Conservation (phyloP, 2,797 vertebrate genomes). For the Anguilla megastoma region DNA sequence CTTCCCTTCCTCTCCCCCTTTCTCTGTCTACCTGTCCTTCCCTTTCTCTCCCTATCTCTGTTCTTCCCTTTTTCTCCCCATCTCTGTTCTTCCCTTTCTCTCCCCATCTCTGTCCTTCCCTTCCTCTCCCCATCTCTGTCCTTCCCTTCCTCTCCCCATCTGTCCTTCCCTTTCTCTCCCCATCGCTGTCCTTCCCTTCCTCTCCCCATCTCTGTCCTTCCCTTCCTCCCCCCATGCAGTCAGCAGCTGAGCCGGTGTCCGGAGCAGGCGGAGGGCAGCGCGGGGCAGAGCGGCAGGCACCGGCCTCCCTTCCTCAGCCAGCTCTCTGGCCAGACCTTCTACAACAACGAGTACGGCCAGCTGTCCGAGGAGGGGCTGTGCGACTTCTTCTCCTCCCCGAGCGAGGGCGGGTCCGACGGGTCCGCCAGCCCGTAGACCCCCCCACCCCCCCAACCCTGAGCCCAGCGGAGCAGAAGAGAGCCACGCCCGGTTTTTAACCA, state of each 20-base stretch:
- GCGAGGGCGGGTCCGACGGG: constrained; percentile 36
- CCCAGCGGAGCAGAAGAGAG: background rate
- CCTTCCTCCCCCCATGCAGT: constrained; percentile 57
- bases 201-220: background rate
- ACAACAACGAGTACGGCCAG: constrained; percentile 95
- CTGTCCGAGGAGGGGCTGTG: constrained; percentile 80
- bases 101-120: background rate
- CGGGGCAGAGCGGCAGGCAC: constrained; percentile 65
- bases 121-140: background rate
- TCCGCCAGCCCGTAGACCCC: constrained; percentile 57
- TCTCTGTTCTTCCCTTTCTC: background rate
- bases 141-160: no score
- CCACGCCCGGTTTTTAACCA: constrained; percentile 24
- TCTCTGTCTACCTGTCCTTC: background rate
- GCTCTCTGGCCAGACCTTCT: constrained; percentile 89
- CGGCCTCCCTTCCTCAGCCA: constrained; percentile 72
- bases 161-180: background rate
- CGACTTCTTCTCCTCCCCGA: constrained; percentile 72
- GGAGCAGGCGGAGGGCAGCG: constrained; percentile 68
- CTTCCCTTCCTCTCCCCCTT: no score
- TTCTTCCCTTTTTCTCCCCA: background rate
- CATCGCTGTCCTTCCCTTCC: background rate
- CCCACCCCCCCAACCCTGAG: constrained; percentile 29
- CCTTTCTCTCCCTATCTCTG: background rate
- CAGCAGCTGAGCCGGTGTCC: constrained; percentile 67